Percentiles rank a stretch among this genome's conserved stretches.
Evolutionary conservation across 30 jellyfish, hydroid and myxozoan species (phyloP).

Genomic region (Turritopsis rubra): DNA sequence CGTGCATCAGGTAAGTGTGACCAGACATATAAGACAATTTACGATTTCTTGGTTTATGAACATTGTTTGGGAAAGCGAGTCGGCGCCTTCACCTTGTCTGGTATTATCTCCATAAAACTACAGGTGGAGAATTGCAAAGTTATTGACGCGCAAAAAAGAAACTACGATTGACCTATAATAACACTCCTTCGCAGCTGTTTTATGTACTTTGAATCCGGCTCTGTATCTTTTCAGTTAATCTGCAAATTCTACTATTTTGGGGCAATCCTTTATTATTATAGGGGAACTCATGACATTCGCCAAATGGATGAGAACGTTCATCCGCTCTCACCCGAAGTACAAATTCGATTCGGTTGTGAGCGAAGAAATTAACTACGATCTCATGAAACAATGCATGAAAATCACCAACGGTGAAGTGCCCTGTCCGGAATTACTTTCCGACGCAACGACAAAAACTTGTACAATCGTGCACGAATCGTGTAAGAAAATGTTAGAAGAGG

Average conservation of each 20-base stretch:
- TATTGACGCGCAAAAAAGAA: too few species aligned
- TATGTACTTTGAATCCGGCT: too few species aligned
- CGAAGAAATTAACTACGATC: constrained; percentile 78
- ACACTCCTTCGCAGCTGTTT: too few species aligned
- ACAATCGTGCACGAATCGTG: constrained; percentile 67
- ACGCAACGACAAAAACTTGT: constrained; percentile 72
- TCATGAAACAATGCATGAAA: constrained; percentile 41
- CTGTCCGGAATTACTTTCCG: constrained; percentile 75
- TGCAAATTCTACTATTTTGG: background rate
- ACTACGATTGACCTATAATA: too few species aligned
- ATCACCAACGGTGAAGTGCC: constrained; percentile 54
- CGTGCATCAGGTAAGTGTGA: constrained; percentile 84
- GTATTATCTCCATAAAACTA: too few species aligned
- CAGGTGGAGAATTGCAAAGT: too few species aligned
- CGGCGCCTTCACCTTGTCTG: too few species aligned
- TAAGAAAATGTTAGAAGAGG: constrained; percentile 69
- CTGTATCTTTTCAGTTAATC: too few species aligned
- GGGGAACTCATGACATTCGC: constrained; percentile 94
- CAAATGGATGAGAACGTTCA: constrained; percentile 63
- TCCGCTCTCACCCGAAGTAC: constrained; percentile 84
- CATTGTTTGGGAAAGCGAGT: background rate
- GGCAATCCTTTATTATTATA: background rate
- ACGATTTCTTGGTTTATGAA: background rate
- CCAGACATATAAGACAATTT: background rate
- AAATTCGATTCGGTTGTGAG: constrained; percentile 78